Percentiles rank a stretch among this genome's conserved stretches.
Conservation (phyloP, 2,888 invertebrate species). For the Tinea trinotella region DNA sequence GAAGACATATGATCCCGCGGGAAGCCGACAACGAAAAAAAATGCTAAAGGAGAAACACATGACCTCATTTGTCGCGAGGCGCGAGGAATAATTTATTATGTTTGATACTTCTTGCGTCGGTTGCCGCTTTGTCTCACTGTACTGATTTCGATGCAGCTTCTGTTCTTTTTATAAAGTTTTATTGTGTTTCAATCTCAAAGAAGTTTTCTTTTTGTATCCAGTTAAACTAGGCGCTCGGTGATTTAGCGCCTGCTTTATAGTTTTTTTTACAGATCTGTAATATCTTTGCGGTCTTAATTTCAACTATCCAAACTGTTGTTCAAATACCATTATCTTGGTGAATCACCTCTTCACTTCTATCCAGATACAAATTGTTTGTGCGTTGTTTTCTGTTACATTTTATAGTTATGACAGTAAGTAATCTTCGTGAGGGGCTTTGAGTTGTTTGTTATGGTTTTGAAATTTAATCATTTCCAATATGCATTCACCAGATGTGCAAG, state of each 20-base stretch:
- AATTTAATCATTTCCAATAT: conserved; percentile 48
- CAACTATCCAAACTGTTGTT: background rate
- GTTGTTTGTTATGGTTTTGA: conserved; percentile 34
- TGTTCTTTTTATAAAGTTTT: conserved; percentile 31
- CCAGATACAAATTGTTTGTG: conserved; percentile 5
- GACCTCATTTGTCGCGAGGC: conserved; percentile 69
- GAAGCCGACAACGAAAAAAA: conserved; percentile 54
- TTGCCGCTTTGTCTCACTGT: conserved; percentile 48
- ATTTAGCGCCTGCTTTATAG: conserved; percentile 11
- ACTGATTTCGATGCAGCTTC: conserved; percentile 50
- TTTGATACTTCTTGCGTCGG: conserved; percentile 59
- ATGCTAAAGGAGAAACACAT: conserved; percentile 67
- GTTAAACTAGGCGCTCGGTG: conserved; percentile 10
- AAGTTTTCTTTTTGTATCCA: conserved; percentile 9
- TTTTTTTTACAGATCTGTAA: conserved; percentile 5
- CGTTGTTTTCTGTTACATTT: conserved; percentile 3
- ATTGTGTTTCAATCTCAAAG: conserved; percentile 18
- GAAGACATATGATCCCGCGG: conserved; percentile 70
- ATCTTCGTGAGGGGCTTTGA: conserved; percentile 1
- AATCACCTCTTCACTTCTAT: conserved; percentile 3
- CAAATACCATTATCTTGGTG: background rate
- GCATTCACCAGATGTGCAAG: conserved; percentile 53
- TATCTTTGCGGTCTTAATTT: background rate
- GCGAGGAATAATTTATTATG: conserved; percentile 66
- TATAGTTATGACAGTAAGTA: conserved; percentile 12